A percentile compares a stretch with the other conserved stretches of the same genome.
Evolutionary conservation across 2,888 invertebrate species (phyloP).

Genomic region (Aplocera efformata): DNA sequence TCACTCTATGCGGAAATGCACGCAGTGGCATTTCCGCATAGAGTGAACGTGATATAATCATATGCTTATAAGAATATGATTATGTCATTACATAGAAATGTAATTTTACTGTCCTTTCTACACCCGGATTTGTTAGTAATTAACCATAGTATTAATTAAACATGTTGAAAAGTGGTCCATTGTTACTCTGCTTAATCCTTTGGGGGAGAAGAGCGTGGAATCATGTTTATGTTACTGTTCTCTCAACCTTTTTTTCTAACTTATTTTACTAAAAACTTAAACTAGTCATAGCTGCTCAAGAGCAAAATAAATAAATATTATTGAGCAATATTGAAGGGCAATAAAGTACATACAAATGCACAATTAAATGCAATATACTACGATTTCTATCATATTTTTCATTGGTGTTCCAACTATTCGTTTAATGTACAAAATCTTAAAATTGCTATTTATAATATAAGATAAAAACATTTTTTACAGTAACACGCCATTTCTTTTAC

Average conservation of each 20-base stretch:
- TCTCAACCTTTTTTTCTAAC: conserved; percentile 37
- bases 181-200: too few relatives aligned
- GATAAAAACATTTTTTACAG: conserved; percentile 10
- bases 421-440: conserved; percentile 19
- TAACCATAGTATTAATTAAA: too few relatives aligned
- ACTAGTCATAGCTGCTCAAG: conserved; percentile 41
- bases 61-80: too few relatives aligned
- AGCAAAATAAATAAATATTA: conserved; percentile 30
- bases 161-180: too few relatives aligned
- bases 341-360: conserved; percentile 54
- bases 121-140: too few relatives aligned
- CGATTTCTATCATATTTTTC: conserved; percentile 54
- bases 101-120: too few relatives aligned
- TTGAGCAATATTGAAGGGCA: conserved; percentile 59
- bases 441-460: not conserved
- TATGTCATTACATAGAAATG: too few relatives aligned
- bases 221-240: conserved; percentile 32
- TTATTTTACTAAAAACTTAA: conserved; percentile 37
- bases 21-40: too few relatives aligned
- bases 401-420: conserved; percentile 56
- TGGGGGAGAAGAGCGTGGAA: too few relatives aligned
- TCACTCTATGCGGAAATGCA: too few relatives aligned
- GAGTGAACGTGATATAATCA: too few relatives aligned
- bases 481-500: not conserved
- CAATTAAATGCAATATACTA: conserved; percentile 9